These are phyloP conservation scores for Liodrosophila aerea DNA, from an alignment of 2,888 invertebrate genomes.

Conservation along the genomic window DNA sequence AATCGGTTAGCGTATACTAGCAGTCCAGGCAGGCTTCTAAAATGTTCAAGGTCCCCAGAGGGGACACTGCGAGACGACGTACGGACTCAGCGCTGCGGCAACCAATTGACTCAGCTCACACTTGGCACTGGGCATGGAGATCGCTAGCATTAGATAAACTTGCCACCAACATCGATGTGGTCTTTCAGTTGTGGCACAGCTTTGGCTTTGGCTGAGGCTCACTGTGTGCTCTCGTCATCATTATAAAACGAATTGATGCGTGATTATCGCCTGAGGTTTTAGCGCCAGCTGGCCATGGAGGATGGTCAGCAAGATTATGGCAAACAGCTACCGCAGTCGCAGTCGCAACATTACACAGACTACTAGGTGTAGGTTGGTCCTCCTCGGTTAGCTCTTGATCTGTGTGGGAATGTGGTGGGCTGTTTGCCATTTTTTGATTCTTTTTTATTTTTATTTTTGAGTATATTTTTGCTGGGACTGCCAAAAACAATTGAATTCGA, in stretches of 20 bases:
- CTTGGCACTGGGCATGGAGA: conserved; percentile 68
- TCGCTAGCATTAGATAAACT: conserved; percentile 72
- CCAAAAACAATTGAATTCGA: conserved; percentile 81
- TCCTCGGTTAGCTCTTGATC: conserved; percentile 35
- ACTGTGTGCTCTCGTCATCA: conserved; percentile 71
- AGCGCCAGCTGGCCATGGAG: conserved; percentile 64
- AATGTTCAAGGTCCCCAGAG: conserved; percentile 49
- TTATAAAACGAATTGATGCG: conserved; percentile 80
- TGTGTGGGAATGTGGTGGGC: conserved; percentile 74
- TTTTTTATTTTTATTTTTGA: background rate
- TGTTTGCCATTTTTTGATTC: conserved; percentile 63
- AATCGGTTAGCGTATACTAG: background rate
- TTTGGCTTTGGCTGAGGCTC: conserved; percentile 4
- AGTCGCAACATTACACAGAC: conserved; percentile 46
- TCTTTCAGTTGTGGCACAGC: conserved; percentile 12
- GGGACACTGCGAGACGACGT: conserved; percentile 22
- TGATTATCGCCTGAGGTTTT: conserved; percentile 76
- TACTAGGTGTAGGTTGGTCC: conserved; percentile 39
- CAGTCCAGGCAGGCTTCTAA: conserved; percentile 26
- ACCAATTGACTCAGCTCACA: conserved; percentile 54
- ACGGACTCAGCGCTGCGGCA: conserved; percentile 29
- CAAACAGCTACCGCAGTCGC: too few relatives aligned
- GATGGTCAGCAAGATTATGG: conserved; percentile 58
- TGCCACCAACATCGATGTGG: conserved; percentile 69
- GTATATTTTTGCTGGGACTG: conserved; percentile 59